Evolutionary conservation across 1,140 invertebrate genomes (phyloP).

Genomic region (Linepithema humile): DNA sequence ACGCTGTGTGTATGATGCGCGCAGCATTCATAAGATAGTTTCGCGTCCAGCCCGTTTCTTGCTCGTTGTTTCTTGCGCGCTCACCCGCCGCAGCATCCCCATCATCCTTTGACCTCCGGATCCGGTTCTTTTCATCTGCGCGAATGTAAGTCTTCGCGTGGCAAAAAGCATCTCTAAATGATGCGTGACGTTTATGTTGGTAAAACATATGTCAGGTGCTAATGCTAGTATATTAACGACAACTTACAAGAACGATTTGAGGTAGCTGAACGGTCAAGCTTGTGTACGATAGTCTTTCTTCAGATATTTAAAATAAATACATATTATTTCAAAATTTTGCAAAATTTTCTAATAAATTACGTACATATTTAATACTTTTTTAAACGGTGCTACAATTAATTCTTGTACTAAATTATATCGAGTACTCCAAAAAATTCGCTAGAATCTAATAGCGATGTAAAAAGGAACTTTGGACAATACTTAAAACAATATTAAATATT

Average conservation of each 20-base stretch:
- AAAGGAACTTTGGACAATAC: too few species aligned
- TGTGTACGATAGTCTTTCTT: neutral
- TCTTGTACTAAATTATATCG: too few species aligned
- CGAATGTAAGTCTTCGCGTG: neutral
- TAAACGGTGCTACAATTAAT: too few species aligned
- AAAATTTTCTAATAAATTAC: too few species aligned
- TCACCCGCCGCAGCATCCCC: neutral
- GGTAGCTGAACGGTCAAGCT: neutral
- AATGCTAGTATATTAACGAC: neutral
- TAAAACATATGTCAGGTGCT: neutral
- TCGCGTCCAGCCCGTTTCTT: neutral
- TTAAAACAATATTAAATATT: too few species aligned
- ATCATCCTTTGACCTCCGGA: neutral
- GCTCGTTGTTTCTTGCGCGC: neutral
- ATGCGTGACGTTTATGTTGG: neutral
- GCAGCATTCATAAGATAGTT: neutral
- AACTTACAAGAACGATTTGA: neutral
- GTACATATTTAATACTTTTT: too few species aligned
- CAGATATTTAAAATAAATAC: too few species aligned
- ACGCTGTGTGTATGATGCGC: neutral
- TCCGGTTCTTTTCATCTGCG: slow-evolving; percentile 4
- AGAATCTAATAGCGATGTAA: too few species aligned
- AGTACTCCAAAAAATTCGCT: too few species aligned
- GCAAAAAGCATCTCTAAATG: neutral
- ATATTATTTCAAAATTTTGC: too few species aligned